Conservation (phyloP, 2,888 invertebrate genomes). For the Trachelus tabidus region DNA sequence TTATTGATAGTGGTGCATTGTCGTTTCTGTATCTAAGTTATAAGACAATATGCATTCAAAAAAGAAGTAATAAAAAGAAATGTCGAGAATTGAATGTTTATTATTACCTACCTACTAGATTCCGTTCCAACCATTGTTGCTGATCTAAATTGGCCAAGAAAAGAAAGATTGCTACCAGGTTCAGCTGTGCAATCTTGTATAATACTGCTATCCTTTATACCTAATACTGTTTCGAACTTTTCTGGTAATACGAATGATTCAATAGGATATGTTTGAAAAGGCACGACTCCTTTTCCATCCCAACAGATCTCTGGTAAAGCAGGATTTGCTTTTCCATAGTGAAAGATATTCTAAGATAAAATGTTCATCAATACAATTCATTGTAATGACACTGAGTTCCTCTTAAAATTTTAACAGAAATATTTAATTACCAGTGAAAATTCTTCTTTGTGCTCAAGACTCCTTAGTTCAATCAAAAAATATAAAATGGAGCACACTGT, state of each 20-base stretch:
- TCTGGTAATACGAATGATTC: constrained; percentile 51
- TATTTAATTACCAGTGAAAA: constrained; percentile 40
- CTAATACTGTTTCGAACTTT: constrained; percentile 49
- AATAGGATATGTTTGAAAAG: constrained; percentile 54
- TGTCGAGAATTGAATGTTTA: neutral
- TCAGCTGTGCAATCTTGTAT: constrained; percentile 24
- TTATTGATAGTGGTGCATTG: constrained; percentile 16
- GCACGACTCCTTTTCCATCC: constrained; percentile 34
- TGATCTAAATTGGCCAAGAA: constrained; percentile 37
- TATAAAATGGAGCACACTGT: constrained; percentile 38
- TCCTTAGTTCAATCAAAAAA: constrained; percentile 51
- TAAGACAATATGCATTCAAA: neutral
- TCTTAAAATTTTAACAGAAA: neutral
- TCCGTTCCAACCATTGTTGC: constrained; percentile 29
- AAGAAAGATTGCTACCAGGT: constrained; percentile 35
- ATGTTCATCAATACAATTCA: neutral
- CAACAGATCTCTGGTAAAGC: constrained; percentile 41
- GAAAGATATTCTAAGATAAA: constrained; percentile 49
- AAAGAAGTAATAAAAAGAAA: constrained; percentile 3
- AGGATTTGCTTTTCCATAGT: constrained; percentile 49
- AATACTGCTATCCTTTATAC: constrained; percentile 29
- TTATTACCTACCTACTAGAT: constrained; percentile 33
- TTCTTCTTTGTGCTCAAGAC: constrained; percentile 29
- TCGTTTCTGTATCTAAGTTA: constrained; percentile 12
- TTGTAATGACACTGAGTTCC: neutral